A percentile compares a stretch with the other conserved stretches of the same genome.
Conservation (phyloP, 2,888 invertebrate species). For the Rhaphigaster nebulosa region DNA sequence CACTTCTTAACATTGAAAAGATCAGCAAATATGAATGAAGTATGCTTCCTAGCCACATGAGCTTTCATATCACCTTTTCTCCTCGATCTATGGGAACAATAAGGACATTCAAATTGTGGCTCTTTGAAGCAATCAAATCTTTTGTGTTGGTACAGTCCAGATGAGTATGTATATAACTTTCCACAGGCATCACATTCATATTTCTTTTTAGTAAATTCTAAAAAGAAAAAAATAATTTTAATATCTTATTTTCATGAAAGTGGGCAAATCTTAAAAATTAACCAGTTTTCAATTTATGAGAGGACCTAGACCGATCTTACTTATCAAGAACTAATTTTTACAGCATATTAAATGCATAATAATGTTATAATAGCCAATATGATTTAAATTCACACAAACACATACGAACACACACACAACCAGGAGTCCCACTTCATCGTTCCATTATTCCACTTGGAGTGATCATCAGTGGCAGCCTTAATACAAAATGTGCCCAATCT, state of each 20-base stretch:
- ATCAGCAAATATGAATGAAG: slow-evolving; percentile 26
- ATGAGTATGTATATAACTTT: slow-evolving; percentile 62
- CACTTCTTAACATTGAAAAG: slow-evolving; percentile 5
- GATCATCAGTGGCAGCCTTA: no score
- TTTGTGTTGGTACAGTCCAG: slow-evolving; percentile 63
- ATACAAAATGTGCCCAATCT: no score
- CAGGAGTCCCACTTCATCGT: no score
- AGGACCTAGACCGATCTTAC: no score
- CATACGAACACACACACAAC: no score
- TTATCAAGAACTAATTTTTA: no score
- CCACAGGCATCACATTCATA: slow-evolving; percentile 62
- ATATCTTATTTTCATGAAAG: neutral
- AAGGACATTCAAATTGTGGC: slow-evolving; percentile 67
- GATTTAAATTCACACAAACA: no score
- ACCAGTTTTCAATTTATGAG: neutral
- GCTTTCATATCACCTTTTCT: slow-evolving; percentile 60
- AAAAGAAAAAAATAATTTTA: neutral
- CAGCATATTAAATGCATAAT: no score
- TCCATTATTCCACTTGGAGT: no score
- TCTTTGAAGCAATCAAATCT: slow-evolving; percentile 66
- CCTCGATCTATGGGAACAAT: slow-evolving; percentile 60
- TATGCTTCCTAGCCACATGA: slow-evolving; percentile 56
- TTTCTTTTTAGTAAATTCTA: slow-evolving; percentile 17
- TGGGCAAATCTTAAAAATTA: neutral
- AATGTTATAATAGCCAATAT: no score